Conservation (phyloP, 2,888 invertebrate genomes). For the Anthophora plumipes region DNA sequence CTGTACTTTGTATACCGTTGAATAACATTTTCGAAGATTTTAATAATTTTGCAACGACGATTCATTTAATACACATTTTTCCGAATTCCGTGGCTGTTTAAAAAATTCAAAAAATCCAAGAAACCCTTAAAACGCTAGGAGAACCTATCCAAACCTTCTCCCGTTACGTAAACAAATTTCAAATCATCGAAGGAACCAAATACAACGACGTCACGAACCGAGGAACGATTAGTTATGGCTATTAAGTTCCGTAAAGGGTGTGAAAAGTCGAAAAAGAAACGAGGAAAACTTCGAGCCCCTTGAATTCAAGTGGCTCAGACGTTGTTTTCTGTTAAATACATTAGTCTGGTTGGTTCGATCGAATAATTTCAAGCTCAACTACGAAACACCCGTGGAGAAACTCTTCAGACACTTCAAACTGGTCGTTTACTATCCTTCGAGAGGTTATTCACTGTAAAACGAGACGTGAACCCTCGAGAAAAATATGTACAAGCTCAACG, state of each 20-base stretch:
- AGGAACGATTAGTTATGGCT: conserved; percentile 1
- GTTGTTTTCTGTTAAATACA: too few relatives aligned
- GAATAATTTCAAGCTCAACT: conserved; percentile 25
- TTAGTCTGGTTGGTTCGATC: conserved; percentile 24
- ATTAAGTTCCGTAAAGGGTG: background rate
- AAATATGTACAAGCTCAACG: background rate
- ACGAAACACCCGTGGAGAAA: conserved; percentile 27
- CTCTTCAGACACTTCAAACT: conserved; percentile 17
- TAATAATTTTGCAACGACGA: too few relatives aligned
- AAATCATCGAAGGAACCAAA: background rate
- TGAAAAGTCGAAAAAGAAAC: background rate
- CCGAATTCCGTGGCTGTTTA: accelerated
- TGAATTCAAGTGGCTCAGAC: background rate
- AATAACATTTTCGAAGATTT: too few relatives aligned
- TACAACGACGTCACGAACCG: background rate
- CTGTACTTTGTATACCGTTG: too few relatives aligned
- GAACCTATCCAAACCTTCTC: background rate
- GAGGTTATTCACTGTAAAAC: conserved; percentile 2
- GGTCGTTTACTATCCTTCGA: background rate
- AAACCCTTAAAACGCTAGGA: background rate
- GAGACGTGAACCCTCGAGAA: background rate
- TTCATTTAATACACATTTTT: too few relatives aligned
- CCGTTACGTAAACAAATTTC: conserved; percentile 1
- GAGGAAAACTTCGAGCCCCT: background rate
- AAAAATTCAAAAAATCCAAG: background rate